These are phyloP conservation scores for Rissa tridactyla DNA, from an alignment of 2,113 vertebrate genomes.

Conservation along the genomic window DNA sequence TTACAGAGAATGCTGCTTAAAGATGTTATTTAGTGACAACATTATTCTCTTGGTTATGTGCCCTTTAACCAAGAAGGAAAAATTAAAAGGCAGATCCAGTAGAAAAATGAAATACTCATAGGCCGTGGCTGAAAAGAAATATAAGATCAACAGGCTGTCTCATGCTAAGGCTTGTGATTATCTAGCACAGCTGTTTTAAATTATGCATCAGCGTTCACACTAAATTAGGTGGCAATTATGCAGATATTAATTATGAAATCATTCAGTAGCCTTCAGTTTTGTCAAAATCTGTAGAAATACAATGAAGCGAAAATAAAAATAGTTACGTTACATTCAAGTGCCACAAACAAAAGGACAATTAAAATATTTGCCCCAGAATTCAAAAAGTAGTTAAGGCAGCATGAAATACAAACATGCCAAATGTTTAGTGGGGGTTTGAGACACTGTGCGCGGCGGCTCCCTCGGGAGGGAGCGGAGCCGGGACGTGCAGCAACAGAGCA, in stretches of 20 bases:
- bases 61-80: not conserved
- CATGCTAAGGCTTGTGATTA: constrained; percentile 31
- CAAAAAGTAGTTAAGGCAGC: not conserved
- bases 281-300: constrained; percentile 20
- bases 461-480: not conserved
- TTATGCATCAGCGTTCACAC: not conserved
- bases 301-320: not conserved
- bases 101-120: not conserved
- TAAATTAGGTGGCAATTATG: constrained; percentile 49
- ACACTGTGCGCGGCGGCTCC: rapidly evolving
- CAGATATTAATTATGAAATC: constrained; percentile 50
- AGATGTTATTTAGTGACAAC: not conserved
- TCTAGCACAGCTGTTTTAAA: constrained; percentile 46
- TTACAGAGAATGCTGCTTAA: not conserved
- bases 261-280: constrained; percentile 25
- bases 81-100: not conserved
- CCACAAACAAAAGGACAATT: not conserved
- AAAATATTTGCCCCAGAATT: not conserved
- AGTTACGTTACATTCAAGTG: not conserved
- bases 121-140: not conserved
- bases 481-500: not conserved
- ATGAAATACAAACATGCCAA: not conserved
- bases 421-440: not conserved
- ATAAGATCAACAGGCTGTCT: constrained; percentile 22
- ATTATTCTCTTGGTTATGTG: not conserved